Evolutionary conservation across 30 jellyfish, hydroid and myxozoan species (phyloP).

Genomic region (Pseudorhiza aurosa): DNA sequence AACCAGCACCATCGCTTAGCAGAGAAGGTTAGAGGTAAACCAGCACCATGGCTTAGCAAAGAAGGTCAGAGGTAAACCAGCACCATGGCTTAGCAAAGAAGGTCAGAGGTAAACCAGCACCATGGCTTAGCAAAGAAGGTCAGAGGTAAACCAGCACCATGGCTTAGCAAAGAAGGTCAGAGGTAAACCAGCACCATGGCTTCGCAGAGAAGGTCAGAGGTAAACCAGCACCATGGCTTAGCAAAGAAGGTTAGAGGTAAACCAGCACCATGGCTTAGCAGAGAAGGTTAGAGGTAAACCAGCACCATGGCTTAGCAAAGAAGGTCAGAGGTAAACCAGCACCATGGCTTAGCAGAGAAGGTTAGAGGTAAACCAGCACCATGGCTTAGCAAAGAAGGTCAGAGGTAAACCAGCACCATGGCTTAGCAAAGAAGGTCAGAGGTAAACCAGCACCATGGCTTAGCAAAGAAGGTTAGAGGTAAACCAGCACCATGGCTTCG

Average conservation of each 20-base stretch:
- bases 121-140: neutral
- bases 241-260: no score
- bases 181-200: slow-evolving; percentile 12
- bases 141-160: slow-evolving; percentile 6
- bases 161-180: neutral
- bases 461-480: neutral
- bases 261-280: slow-evolving; percentile 1
- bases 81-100: neutral
- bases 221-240: slow-evolving; percentile 3
- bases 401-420: slow-evolving; percentile 8
- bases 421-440: neutral
- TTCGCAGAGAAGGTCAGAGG: neutral
- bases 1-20: neutral
- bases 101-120: no score
- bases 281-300: no score
- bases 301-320: neutral
- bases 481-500: neutral
- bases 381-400: neutral
- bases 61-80: no score
- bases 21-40: no score
- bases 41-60: neutral
- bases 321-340: no score
- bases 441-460: slow-evolving; percentile 7
- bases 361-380: no score
- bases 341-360: neutral